Evolutionary conservation across 2,888 invertebrate genomes (phyloP).

Genomic region (Melangyna quadrimaculata): DNA sequence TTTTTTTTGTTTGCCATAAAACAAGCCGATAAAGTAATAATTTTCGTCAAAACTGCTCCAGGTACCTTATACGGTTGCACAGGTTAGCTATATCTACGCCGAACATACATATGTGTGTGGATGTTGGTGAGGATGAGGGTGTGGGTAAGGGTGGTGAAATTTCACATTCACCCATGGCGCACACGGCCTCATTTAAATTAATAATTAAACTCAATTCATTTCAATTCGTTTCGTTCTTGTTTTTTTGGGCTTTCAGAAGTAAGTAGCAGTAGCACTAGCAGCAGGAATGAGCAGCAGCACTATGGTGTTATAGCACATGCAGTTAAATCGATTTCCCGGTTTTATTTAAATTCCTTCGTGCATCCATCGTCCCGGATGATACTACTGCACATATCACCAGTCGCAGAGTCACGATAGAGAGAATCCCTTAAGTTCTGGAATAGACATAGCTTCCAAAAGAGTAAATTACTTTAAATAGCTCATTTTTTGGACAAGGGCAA

Average conservation of each 20-base stretch:
- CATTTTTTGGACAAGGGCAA: background rate
- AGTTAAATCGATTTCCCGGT: conserved; percentile 66
- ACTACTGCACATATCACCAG: background rate
- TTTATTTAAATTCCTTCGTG: conserved; percentile 66
- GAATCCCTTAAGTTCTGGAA: conserved; percentile 17
- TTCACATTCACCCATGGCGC: background rate
- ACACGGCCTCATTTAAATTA: conserved; percentile 62
- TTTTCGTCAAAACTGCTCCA: conserved; percentile 64
- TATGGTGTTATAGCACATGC: conserved; percentile 30
- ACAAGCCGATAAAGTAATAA: conserved; percentile 65
- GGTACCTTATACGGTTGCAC: background rate
- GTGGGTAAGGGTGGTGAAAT: conserved; percentile 1
- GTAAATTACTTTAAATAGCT: conserved; percentile 49
- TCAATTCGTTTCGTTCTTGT: conserved; percentile 62
- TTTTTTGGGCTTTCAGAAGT: conserved; percentile 15
- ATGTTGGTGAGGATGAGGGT: too few relatives aligned
- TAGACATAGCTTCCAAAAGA: background rate
- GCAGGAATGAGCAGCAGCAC: background rate
- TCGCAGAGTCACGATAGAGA: background rate
- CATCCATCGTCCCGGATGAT: conserved; percentile 26
- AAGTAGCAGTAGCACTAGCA: background rate
- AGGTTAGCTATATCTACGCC: background rate
- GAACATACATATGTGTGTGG: background rate
- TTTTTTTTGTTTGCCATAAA: conserved; percentile 40
- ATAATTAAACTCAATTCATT: conserved; percentile 72